These are phyloP conservation scores for Scalopus aquaticus DNA, from an alignment of 2,113 vertebrate species.

Conservation along the genomic window DNA sequence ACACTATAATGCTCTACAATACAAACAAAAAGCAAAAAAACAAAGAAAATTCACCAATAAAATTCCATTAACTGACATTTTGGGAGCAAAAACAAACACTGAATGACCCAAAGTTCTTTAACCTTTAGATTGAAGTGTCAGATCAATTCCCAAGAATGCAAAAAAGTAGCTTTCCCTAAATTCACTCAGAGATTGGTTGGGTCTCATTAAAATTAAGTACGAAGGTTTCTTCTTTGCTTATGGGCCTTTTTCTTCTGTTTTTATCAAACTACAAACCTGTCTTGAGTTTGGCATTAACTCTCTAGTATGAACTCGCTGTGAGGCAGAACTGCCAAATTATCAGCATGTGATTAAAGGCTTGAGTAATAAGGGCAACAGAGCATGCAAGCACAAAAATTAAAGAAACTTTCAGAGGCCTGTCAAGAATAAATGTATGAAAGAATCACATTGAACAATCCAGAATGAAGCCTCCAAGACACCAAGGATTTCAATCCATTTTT, in stretches of 20 bases:
- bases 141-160: neutral
- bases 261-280: constrained; percentile 30
- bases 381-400: constrained; percentile 43
- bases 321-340: constrained; percentile 46
- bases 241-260: constrained; percentile 24
- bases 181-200: neutral
- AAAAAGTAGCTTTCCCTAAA: constrained; percentile 28
- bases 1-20: neutral
- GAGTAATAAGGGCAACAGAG: constrained; percentile 27
- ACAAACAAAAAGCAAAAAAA: constrained; percentile 18
- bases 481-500: neutral
- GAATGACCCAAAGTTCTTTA: neutral
- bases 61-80: neutral
- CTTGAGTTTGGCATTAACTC: constrained; percentile 58
- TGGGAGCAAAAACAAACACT: neutral
- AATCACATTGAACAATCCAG: neutral
- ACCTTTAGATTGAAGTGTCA: constrained; percentile 10
- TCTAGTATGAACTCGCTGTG: constrained; percentile 37
- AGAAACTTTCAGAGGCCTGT: neutral
- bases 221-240: constrained; percentile 6
- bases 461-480: neutral
- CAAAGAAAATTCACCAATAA: neutral
- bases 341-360: constrained; percentile 42
- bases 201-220: constrained; percentile 32
- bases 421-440: neutral